A percentile compares a stretch with the other conserved stretches of the same genome.
These are phyloP conservation scores for Equus przewalskii DNA, from an alignment of 2,113 vertebrate genomes.

Conservation along the genomic window DNA sequence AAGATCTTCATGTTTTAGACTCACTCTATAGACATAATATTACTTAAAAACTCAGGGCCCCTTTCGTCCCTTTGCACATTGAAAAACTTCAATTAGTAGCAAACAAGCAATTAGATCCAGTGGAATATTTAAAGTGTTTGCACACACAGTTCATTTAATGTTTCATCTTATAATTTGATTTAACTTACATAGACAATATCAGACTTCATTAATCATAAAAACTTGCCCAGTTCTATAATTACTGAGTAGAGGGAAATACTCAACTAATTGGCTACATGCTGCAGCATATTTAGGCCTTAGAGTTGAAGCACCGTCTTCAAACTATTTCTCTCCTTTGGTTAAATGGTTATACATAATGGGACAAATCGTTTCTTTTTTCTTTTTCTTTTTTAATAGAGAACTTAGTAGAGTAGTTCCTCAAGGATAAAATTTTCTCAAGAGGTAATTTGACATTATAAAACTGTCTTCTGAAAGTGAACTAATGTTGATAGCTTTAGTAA, in stretches of 20 bases:
- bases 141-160: slow-evolving; percentile 51
- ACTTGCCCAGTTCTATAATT: slow-evolving; percentile 35
- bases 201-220: slow-evolving; percentile 66
- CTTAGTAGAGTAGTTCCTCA: slow-evolving; percentile 60
- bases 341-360: slow-evolving; percentile 49
- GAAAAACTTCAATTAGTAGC: slow-evolving; percentile 65
- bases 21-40: slow-evolving; percentile 58
- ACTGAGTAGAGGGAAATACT: slow-evolving; percentile 66
- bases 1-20: slow-evolving; percentile 68
- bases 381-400: slow-evolving; percentile 58
- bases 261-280: slow-evolving; percentile 62
- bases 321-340: slow-evolving; percentile 59
- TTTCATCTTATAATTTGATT: slow-evolving; percentile 72
- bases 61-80: slow-evolving; percentile 59
- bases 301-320: slow-evolving; percentile 66
- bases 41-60: slow-evolving; percentile 81
- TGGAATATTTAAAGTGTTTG: slow-evolving; percentile 57
- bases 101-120: slow-evolving; percentile 63
- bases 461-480: slow-evolving; percentile 63
- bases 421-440: slow-evolving; percentile 52
- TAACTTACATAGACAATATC: slow-evolving; percentile 51
- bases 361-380: slow-evolving; percentile 52
- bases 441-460: slow-evolving; percentile 62
- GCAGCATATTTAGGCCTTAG: slow-evolving; percentile 63
- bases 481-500: slow-evolving; percentile 53